These are phyloP conservation scores for Cyprinus carpio DNA, from an alignment of 2,113 vertebrate species.

Conservation along the genomic window DNA sequence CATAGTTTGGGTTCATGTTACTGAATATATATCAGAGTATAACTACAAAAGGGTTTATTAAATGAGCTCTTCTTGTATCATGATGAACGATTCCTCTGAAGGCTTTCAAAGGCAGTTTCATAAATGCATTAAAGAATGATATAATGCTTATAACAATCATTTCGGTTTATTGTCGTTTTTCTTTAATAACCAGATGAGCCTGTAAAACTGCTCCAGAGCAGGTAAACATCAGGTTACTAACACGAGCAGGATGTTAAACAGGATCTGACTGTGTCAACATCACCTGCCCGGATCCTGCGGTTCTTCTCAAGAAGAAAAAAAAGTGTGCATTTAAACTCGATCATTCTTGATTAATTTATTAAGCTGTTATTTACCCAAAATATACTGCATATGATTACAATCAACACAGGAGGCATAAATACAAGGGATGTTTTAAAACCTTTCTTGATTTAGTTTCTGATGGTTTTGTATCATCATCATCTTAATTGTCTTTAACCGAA, in stretches of 20 bases:
- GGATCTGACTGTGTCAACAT: background rate
- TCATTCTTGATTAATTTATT: constrained; percentile 55
- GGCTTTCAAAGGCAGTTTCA: background rate
- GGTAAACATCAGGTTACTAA: background rate
- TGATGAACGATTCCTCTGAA: background rate
- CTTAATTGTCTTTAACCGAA: constrained; percentile 46
- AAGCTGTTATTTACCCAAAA: constrained; percentile 56
- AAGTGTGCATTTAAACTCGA: constrained; percentile 1
- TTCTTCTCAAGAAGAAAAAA: background rate
- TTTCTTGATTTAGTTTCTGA: background rate
- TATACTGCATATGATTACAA: constrained; percentile 57
- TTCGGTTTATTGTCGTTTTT: background rate
- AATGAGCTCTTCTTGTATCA: background rate
- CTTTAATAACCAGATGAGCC: background rate
- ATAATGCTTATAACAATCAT: background rate
- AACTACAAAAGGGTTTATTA: background rate
- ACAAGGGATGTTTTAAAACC: constrained; percentile 39
- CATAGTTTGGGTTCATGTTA: background rate
- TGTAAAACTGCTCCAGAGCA: background rate
- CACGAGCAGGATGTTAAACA: background rate
- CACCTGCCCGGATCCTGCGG: background rate
- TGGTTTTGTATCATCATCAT: background rate
- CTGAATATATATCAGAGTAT: background rate
- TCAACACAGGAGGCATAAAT: constrained; percentile 45
- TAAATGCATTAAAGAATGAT: background rate